Conservation (phyloP, 1,140 invertebrate species). For the Tenebrio molitor region DNA sequence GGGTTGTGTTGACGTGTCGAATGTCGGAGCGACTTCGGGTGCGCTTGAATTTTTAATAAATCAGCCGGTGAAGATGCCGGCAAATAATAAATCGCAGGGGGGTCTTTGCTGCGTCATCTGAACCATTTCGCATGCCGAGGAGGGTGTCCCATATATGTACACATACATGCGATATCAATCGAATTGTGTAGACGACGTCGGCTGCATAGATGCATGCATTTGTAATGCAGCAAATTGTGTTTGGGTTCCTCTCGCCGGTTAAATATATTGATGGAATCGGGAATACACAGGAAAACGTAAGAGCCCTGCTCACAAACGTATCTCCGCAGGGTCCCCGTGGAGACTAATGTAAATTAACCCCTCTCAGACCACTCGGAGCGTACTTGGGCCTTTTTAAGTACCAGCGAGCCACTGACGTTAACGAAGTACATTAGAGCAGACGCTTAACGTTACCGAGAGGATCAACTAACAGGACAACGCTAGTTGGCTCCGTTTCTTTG, state of each 20-base stretch:
- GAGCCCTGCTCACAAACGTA: constrained; percentile 30
- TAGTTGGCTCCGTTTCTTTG: background rate
- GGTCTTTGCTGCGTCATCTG: constrained; percentile 9
- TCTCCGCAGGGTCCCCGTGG: constrained; percentile 42
- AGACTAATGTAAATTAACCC: constrained; percentile 49
- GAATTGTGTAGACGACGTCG: constrained; percentile 4
- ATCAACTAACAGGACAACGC: constrained; percentile 37
- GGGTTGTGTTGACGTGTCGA: background rate
- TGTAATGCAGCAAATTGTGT: constrained; percentile 33
- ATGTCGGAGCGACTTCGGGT: background rate
- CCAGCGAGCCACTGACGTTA: constrained; percentile 49
- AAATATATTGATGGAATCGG: constrained; percentile 31
- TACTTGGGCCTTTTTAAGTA: constrained; percentile 50
- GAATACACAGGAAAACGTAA: constrained; percentile 30
- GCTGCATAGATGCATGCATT: constrained; percentile 34
- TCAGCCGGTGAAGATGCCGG: constrained; percentile 5
- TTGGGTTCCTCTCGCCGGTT: constrained; percentile 21
- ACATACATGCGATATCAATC: constrained; percentile 20
- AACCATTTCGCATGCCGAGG: constrained; percentile 13
- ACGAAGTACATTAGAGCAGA: constrained; percentile 50
- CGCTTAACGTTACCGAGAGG: constrained; percentile 43
- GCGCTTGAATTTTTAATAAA: constrained; percentile 19
- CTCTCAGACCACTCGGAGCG: constrained; percentile 45
- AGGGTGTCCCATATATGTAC: constrained; percentile 8
- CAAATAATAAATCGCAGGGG: constrained; percentile 3